Base-by-base conservation (phyloP, 2,888 invertebrate genomes). In the Campoletis raptor region DNA sequence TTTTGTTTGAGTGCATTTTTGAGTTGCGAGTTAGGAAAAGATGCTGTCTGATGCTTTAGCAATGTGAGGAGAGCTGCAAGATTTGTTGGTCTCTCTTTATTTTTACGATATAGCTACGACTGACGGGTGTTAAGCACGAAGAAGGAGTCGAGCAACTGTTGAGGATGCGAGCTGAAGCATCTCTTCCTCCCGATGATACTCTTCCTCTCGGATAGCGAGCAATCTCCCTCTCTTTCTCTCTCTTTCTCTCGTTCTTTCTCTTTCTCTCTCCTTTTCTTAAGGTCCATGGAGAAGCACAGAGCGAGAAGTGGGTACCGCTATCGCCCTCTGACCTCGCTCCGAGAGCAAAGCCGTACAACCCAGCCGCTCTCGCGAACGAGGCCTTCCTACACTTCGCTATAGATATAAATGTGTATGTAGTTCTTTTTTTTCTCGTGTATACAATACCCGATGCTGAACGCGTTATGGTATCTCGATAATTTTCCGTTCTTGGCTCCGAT, bases 301-400 rank as follows among this genome's bases (percentile, higher is more conserved):
- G 89, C 89, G 90, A 91, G 92, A 91, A 90, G 92, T 93, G 90
- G 92, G 93, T 94, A 94, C 94, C 94, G 94, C 94, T 94, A 94
- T 92, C 92, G 93, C 93, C 94, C 94, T 94, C 90, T 94, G 94
- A 94, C 94, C 94, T 90, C 92, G 88, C 91, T 89, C 88, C 85
- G 90, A 89, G 83, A 86, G 87, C 91, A 81, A 69, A 84, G 81
- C 80, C 76, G 54, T 66, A 74, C 74, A 81, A 57, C 78, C 57
- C 78, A 81, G 76, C 77, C 83, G 81, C 83, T 81, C 86, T 90
- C 91, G 92, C 91, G 90, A 93, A 91, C 91, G 89, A 92, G 91
- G 89, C 90, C 92, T 92, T 90, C 92, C 91, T 92, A 90, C 89
- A 87, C 84, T 69, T 70, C 64, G 15, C 21, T 81, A 24, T 40